Evolutionary conservation across 2,113 vertebrate genomes (phyloP).

Genomic region (Colius striatus): DNA sequence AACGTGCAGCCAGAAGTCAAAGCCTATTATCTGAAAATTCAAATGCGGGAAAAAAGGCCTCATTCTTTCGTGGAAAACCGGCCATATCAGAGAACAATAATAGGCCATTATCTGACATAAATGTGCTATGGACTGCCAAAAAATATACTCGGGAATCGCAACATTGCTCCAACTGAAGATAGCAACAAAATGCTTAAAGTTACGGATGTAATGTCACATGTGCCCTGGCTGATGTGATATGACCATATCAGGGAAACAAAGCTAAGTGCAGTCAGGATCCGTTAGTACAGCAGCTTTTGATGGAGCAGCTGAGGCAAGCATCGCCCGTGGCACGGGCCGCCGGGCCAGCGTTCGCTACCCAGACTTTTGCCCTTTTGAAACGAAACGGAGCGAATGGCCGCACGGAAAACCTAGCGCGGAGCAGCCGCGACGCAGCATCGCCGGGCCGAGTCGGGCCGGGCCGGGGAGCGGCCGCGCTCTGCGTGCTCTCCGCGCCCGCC

Average conservation of each 20-base stretch:
- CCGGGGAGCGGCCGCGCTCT: not conserved
- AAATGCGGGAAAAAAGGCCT: constrained; percentile 85
- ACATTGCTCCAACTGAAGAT: constrained; percentile 87
- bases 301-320: constrained; percentile 92
- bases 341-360: constrained; percentile 84
- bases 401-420: constrained; percentile 13
- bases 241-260: constrained; percentile 95
- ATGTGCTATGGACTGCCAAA: constrained; percentile 87
- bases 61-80: constrained; percentile 85
- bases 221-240: constrained; percentile 92
- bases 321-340: constrained; percentile 87
- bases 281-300: constrained; percentile 92
- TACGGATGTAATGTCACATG: constrained; percentile 90
- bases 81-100: constrained; percentile 91
- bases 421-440: not conserved
- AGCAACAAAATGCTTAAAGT: constrained; percentile 86
- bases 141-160: constrained; percentile 83
- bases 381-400: constrained; percentile 77
- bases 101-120: constrained; percentile 91
- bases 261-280: constrained; percentile 97
- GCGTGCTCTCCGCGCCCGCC: not conserved
- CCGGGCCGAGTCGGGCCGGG: not conserved
- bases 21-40: constrained; percentile 99
- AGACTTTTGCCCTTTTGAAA: constrained; percentile 93
- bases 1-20: constrained; percentile 99